These are phyloP conservation scores for Cremastinae sp. DNA, from an alignment of 2,888 invertebrate genomes.

Conservation along the genomic window DNA sequence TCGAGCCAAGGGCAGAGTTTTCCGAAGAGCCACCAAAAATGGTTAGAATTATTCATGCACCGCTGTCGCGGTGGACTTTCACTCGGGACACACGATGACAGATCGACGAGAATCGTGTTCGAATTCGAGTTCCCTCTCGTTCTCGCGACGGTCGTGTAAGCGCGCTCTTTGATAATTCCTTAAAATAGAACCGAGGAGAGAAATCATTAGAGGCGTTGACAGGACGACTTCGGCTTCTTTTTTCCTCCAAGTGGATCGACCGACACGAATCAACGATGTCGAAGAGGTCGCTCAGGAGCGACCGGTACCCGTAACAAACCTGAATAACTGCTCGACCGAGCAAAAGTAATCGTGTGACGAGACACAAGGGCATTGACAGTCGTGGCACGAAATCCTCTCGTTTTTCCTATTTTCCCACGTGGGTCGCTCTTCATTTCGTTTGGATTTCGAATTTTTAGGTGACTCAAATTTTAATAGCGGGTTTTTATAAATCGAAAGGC, in stretches of 20 bases:
- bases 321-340: constrained; percentile 47
- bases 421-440: too few relatives aligned
- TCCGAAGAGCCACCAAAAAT: constrained; percentile 36
- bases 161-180: background rate
- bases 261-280: constrained; percentile 29
- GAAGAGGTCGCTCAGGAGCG: background rate
- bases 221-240: constrained; percentile 34
- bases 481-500: too few relatives aligned
- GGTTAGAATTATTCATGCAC: constrained; percentile 37
- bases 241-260: constrained; percentile 49
- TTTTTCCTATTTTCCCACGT: constrained; percentile 57
- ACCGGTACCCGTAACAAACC: constrained; percentile 53
- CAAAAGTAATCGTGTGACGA: constrained; percentile 31
- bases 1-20: constrained; percentile 43
- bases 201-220: constrained; percentile 27
- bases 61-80: constrained; percentile 37
- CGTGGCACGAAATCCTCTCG: constrained; percentile 55
- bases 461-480: too few relatives aligned
- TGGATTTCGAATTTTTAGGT: too few relatives aligned
- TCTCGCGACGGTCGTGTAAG: background rate
- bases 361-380: constrained; percentile 48
- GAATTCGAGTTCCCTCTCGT: background rate
- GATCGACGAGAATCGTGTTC: constrained; percentile 5
- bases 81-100: constrained; percentile 20
- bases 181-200: constrained; percentile 2